phyloP scores from a whole-genome alignment of 2,888 invertebrate species.

The Drosophila affinis region DNA sequence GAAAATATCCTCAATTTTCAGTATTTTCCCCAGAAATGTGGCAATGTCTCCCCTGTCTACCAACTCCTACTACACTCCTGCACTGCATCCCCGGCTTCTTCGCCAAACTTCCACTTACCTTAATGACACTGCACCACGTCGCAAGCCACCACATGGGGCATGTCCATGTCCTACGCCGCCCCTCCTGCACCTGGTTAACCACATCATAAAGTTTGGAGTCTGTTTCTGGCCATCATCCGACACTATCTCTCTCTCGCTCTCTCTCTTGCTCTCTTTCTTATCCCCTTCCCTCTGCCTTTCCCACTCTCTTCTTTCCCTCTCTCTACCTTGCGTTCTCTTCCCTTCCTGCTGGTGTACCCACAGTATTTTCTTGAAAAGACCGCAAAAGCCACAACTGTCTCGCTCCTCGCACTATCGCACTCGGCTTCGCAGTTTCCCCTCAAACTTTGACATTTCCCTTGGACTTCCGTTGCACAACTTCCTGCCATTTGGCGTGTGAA shows the following conservation, averaged over 20 bases:
- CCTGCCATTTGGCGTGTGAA: slow-evolving; percentile 47
- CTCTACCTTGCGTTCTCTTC: background rate
- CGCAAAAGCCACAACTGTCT: slow-evolving; percentile 30
- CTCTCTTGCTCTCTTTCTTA: background rate
- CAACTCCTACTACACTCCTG: too few relatives aligned
- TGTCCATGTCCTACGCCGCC: slow-evolving; percentile 3
- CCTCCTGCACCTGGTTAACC: slow-evolving; percentile 23
- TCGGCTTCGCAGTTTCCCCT: slow-evolving; percentile 6
- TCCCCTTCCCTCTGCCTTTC: background rate
- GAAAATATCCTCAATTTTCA: too few relatives aligned
- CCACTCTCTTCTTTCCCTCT: background rate
- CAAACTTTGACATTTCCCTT: slow-evolving; percentile 39
- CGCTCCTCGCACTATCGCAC: slow-evolving; percentile 21
- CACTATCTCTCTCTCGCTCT: background rate
- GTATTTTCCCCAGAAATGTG: too few relatives aligned
- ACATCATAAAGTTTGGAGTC: slow-evolving; percentile 40
- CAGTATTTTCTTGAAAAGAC: slow-evolving; percentile 36
- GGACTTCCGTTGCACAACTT: slow-evolving; percentile 48
- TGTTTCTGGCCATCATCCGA: slow-evolving; percentile 2
- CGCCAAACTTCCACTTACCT: slow-evolving; percentile 11
- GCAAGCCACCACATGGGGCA: background rate
- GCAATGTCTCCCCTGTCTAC: background rate
- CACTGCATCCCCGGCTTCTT: background rate
- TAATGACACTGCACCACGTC: slow-evolving; percentile 28
- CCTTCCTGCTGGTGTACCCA: background rate